Conservation (phyloP, 2,888 invertebrate species). For the Parnassius smintheus region DNA sequence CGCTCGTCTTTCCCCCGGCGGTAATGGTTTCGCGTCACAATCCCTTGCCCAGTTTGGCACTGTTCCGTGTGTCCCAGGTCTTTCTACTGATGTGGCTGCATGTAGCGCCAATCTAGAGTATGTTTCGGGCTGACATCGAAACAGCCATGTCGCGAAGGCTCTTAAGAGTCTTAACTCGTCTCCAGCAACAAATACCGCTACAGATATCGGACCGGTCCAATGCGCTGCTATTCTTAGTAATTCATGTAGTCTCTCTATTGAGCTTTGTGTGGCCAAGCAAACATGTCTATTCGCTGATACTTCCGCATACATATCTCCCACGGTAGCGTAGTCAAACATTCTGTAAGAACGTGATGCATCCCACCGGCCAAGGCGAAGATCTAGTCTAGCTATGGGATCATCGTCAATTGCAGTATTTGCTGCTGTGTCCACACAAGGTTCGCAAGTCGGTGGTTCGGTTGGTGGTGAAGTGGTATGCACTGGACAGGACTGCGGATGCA, state of each 20-base stretch:
- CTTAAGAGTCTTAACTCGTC: slow-evolving; percentile 88
- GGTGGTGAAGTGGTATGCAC: slow-evolving; percentile 42
- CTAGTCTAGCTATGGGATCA: slow-evolving; percentile 79
- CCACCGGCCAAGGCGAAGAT: slow-evolving; percentile 87
- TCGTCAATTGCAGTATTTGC: slow-evolving; percentile 55
- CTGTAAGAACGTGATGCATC: slow-evolving; percentile 86
- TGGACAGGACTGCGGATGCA: slow-evolving; percentile 57
- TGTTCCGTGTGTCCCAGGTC: slow-evolving; percentile 82
- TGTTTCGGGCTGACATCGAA: slow-evolving; percentile 87
- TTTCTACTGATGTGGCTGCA: slow-evolving; percentile 84
- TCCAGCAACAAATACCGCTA: slow-evolving; percentile 89
- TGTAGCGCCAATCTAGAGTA: slow-evolving; percentile 89
- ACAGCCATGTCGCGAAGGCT: slow-evolving; percentile 88
- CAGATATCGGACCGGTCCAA: slow-evolving; percentile 93
- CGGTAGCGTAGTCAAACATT: slow-evolving; percentile 86
- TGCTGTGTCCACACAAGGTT: slow-evolving; percentile 60
- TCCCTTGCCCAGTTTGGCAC: slow-evolving; percentile 80
- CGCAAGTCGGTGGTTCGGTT: slow-evolving; percentile 56
- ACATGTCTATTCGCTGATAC: slow-evolving; percentile 82
- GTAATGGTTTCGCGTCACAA: slow-evolving; percentile 85
- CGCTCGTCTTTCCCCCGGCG: slow-evolving; percentile 81
- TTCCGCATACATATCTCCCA: slow-evolving; percentile 84
- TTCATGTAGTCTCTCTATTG: slow-evolving; percentile 90
- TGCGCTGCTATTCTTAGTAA: slow-evolving; percentile 89
- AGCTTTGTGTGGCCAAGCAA: slow-evolving; percentile 92